phyloP scores from a whole-genome alignment of 2,113 vertebrate species.

The Dipodomys stephensi region DNA sequence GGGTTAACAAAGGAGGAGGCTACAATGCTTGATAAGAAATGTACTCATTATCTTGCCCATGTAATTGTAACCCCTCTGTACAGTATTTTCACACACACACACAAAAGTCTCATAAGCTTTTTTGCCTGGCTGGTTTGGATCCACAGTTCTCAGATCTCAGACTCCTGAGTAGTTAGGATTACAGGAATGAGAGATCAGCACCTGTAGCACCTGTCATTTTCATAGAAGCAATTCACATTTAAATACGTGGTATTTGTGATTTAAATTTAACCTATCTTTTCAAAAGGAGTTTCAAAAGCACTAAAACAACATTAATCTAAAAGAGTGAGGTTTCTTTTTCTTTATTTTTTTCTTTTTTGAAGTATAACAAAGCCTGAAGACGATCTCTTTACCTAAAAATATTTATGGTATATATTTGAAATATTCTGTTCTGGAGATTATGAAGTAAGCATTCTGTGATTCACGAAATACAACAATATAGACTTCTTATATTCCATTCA shows the following conservation, averaged over 20 bases:
- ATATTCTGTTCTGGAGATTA: background rate
- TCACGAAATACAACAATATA: constrained; percentile 6
- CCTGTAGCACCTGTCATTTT: background rate
- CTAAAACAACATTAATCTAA: too few relatives aligned
- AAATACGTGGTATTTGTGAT: background rate
- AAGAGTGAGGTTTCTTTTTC: too few relatives aligned
- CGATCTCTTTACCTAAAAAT: background rate
- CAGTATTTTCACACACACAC: too few relatives aligned
- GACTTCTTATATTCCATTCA: constrained; percentile 27
- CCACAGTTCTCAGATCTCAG: too few relatives aligned
- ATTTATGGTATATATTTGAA: background rate
- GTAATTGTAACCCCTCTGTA: too few relatives aligned
- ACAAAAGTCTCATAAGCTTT: too few relatives aligned
- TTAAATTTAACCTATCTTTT: background rate
- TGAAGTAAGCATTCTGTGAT: constrained; percentile 22
- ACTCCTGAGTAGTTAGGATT: too few relatives aligned
- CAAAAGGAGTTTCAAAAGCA: background rate
- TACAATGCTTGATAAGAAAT: too few relatives aligned
- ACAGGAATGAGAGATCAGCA: too few relatives aligned
- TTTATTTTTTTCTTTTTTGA: background rate
- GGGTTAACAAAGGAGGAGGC: too few relatives aligned
- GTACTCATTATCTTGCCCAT: too few relatives aligned
- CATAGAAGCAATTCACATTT: background rate
- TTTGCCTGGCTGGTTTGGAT: too few relatives aligned
- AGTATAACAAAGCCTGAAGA: background rate